Conservation (phyloP, 2,797 vertebrate genomes). For the Neosalanx taihuensis region DNA sequence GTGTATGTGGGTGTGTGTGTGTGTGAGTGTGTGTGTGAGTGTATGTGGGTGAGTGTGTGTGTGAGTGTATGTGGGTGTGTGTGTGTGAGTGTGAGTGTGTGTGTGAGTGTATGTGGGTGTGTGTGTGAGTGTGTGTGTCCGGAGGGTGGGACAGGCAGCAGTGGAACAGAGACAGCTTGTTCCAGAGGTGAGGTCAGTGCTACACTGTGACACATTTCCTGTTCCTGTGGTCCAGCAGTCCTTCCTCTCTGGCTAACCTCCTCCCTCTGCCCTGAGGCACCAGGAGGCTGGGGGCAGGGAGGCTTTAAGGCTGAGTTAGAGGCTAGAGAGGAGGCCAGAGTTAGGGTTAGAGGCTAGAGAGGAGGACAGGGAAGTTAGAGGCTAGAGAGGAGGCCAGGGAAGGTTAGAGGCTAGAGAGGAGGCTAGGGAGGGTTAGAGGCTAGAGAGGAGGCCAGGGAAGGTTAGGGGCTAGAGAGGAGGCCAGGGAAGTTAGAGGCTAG, state of each 20-base stretch:
- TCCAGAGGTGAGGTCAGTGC: slow-evolving; percentile 73
- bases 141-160: slow-evolving; percentile 69
- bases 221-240: slow-evolving; percentile 33
- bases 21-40: slow-evolving; percentile 16
- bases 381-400: too few relatives aligned
- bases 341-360: too few relatives aligned
- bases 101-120: slow-evolving; percentile 41
- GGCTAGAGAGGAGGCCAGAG: too few relatives aligned
- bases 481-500: too few relatives aligned
- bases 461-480: too few relatives aligned
- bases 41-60: slow-evolving; percentile 9
- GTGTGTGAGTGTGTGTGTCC: slow-evolving; percentile 42
- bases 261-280: neutral
- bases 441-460: too few relatives aligned
- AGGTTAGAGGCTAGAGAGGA: too few relatives aligned
- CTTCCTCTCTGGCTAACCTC: neutral
- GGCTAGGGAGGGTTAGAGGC: too few relatives aligned
- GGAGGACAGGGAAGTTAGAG: too few relatives aligned
- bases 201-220: slow-evolving; percentile 65
- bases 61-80: slow-evolving; percentile 16
- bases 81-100: slow-evolving; percentile 24
- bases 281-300: too few relatives aligned
- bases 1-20: slow-evolving; percentile 53
- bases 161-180: slow-evolving; percentile 76
- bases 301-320: too few relatives aligned